phyloP scores from a whole-genome alignment of 2,888 invertebrate genomes.

The Kuschelorhynchus macadamiae region DNA sequence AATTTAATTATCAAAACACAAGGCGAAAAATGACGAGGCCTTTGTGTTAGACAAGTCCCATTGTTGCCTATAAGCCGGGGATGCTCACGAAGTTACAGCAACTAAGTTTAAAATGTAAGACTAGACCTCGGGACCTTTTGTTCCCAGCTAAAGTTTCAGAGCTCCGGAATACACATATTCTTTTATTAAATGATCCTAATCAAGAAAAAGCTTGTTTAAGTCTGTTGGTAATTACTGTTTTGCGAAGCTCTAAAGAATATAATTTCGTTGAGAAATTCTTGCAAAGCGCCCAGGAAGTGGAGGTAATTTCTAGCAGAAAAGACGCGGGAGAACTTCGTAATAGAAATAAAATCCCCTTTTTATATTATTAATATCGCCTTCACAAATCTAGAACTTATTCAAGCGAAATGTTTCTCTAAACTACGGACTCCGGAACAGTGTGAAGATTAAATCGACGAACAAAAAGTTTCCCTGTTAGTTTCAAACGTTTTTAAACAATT shows the following conservation, averaged over 20 bases:
- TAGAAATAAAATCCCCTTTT: slow-evolving; percentile 18
- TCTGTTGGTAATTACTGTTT: slow-evolving; percentile 39
- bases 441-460: no score
- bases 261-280: slow-evolving; percentile 21
- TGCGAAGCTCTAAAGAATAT: slow-evolving; percentile 28
- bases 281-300: slow-evolving; percentile 8
- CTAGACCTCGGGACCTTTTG: slow-evolving; percentile 33
- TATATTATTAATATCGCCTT: background rate
- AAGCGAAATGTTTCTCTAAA: background rate
- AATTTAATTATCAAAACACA: background rate
- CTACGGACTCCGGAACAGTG: no score
- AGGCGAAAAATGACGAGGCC: slow-evolving; percentile 2
- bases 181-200: slow-evolving; percentile 45
- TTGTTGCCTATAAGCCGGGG: slow-evolving; percentile 27
- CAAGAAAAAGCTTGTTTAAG: slow-evolving; percentile 40
- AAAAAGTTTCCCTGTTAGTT: no score
- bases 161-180: slow-evolving; percentile 34
- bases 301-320: slow-evolving; percentile 10
- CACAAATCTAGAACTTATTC: background rate
- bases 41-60: slow-evolving; percentile 22
- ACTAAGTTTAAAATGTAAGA: slow-evolving; percentile 31
- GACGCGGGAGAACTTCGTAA: background rate
- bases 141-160: slow-evolving; percentile 34
- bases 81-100: slow-evolving; percentile 30
- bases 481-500: no score